phyloP scores from a whole-genome alignment of 2,113 vertebrate genomes.

The Osmerus eperlanus region DNA sequence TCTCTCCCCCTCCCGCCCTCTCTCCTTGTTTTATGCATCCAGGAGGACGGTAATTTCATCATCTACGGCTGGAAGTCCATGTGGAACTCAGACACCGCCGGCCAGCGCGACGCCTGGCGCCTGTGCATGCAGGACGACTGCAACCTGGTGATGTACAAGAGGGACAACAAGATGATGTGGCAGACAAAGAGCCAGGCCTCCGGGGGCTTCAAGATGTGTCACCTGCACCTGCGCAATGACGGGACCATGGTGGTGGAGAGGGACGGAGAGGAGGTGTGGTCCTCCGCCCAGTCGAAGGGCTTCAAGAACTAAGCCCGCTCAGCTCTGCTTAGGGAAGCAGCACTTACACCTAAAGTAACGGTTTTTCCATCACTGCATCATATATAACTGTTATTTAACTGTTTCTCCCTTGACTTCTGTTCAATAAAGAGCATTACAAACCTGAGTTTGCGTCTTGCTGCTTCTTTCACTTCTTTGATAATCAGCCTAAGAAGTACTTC shows the following conservation, averaged over 20 bases:
- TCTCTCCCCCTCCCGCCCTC: background rate
- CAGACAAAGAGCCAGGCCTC: constrained; percentile 9
- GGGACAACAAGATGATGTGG: constrained; percentile 16
- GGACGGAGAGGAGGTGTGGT: constrained; percentile 29
- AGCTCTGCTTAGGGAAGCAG: background rate
- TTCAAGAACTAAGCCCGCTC: constrained; percentile 3
- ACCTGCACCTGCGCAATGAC: constrained; percentile 8
- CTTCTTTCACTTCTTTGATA: too few species aligned
- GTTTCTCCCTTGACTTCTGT: background rate
- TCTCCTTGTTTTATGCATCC: background rate
- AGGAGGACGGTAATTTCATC: constrained; percentile 24
- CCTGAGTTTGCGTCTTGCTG: background rate
- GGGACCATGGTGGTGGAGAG: constrained; percentile 20
- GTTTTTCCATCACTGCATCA: background rate
- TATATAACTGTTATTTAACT: too few species aligned
- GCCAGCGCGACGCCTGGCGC: constrained; percentile 4
- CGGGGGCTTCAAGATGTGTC: constrained; percentile 9
- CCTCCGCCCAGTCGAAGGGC: constrained; percentile 22
- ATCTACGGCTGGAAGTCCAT: constrained; percentile 31
- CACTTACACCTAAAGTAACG: background rate
- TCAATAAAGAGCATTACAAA: constrained; percentile 1
- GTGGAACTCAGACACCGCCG: constrained; percentile 22
- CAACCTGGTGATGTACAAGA: constrained; percentile 34
- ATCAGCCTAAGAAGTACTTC: too few species aligned
- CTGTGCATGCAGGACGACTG: constrained; percentile 31